Conservation (phyloP, 2,797 vertebrate species). For the Sebastes taczanowskii region DNA sequence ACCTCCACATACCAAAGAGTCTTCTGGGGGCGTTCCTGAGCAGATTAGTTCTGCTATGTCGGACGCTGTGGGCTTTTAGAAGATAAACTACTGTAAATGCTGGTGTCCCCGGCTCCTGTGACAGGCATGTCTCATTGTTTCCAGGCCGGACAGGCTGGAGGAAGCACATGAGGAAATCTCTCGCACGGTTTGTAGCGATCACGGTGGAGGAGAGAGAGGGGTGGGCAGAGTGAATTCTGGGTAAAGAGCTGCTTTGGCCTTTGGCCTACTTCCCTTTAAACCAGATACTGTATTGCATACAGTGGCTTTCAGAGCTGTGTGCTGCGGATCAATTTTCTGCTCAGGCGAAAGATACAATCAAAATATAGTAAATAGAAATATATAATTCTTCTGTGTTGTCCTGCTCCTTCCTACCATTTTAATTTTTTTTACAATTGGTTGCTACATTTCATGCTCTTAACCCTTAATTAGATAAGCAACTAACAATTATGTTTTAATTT, state of each 20-base stretch:
- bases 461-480: background rate
- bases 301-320: background rate
- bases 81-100: slow-evolving; percentile 17
- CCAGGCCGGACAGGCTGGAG: slow-evolving; percentile 17
- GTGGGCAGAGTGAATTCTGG: background rate
- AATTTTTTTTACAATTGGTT: background rate
- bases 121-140: slow-evolving; percentile 52
- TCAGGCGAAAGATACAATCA: background rate
- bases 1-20: slow-evolving; percentile 20
- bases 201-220: background rate
- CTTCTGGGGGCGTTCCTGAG: slow-evolving; percentile 21
- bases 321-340: background rate
- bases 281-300: background rate
- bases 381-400: background rate
- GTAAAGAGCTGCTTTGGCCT: slow-evolving; percentile 15
- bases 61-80: slow-evolving; percentile 15
- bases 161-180: slow-evolving; percentile 6
- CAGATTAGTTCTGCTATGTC: slow-evolving; percentile 63
- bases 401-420: background rate
- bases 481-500: background rate
- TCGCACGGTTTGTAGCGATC: background rate
- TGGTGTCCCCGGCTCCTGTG: slow-evolving; percentile 15
- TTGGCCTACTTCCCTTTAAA: slow-evolving; percentile 37
- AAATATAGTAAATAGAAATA: background rate
- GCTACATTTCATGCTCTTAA: background rate